phyloP scores from a whole-genome alignment of 2,797 vertebrate genomes.

The Sebastes glaucus region DNA sequence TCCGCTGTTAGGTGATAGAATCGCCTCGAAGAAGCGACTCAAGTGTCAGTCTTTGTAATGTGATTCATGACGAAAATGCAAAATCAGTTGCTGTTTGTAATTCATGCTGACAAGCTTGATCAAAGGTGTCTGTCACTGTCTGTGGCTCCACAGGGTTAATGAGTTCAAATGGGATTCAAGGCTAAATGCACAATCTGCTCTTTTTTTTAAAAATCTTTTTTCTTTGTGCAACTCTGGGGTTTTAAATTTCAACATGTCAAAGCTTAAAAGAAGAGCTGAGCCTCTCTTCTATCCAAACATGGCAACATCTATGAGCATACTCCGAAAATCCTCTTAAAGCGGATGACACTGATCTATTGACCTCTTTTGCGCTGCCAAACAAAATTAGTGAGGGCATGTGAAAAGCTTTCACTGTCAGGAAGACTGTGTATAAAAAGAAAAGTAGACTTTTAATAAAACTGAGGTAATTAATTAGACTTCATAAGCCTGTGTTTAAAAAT shows the following conservation, averaged over 20 bases:
- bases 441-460: background rate
- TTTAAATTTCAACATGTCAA: constrained; percentile 20
- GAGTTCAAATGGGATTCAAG: constrained; percentile 21
- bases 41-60: constrained; percentile 30
- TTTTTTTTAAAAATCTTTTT: background rate
- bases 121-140: constrained; percentile 20
- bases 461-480: background rate
- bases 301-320: constrained; percentile 27
- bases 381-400: background rate
- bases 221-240: background rate
- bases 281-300: constrained; percentile 36
- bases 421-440: background rate
- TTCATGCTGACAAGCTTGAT: constrained; percentile 43
- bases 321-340: constrained; percentile 53
- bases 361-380: constrained; percentile 14
- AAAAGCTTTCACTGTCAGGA: background rate
- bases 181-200: background rate
- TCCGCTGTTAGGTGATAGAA: constrained; percentile 4
- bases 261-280: background rate
- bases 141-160: constrained; percentile 17
- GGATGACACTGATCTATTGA: constrained; percentile 48
- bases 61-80: constrained; percentile 44
- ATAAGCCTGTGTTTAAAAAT: background rate
- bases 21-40: constrained; percentile 16
- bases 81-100: constrained; percentile 37